Evolutionary conservation across 2,888 invertebrate genomes (phyloP), one percentile per base, ranked within the genome.

Genomic region (Epinotia brunnichana): DNA sequence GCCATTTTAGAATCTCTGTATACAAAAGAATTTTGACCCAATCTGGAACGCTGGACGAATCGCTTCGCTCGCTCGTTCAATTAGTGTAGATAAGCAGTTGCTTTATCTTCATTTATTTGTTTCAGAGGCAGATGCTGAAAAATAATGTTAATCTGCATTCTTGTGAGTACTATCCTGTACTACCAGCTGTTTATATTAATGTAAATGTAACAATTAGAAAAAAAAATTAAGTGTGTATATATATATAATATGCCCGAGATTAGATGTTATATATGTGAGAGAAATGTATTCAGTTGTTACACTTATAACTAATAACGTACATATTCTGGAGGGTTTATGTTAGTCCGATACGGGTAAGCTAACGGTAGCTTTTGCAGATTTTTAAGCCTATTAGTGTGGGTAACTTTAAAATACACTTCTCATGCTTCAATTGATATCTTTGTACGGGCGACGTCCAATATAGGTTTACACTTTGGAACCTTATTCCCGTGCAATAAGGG

Each of bases 201-300:
- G 24, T 1, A 5, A 39, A 7, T n/a, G n/a, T n/a, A n/a, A n/a
- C n/a, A n/a, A 4, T n/a, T 39, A 53, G 15, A 53, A 0, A 17
- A 68, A 60, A 35, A 29, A 35, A 7, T 9, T 29, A 44, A 44
- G 19, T 57, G 15, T 54, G 24, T 24, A 61, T 15, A 15, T 15
- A 9, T 39, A 10, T 13, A 7, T 48, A 15, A 7, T 44, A 44
- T 44, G 44, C 15, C 44, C 15, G 35, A 35, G 35, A n/a, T 48
- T 2, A 9, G 29, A 39, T n/a, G 13, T 35, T 35, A 29, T 19
- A 21, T 21, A 21, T 57, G 13, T 35, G 19, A 68, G 2, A 39
- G 15, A 69, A 61, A 54, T 62, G 13, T 53, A 69, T 62, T 54
- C 21, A 24, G 54, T 69, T 69, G 61, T 39, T 53, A n/a, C n/a